Evolutionary conservation across 2,797 vertebrate genomes (phyloP).

Genomic region (Mus minutoides): DNA sequence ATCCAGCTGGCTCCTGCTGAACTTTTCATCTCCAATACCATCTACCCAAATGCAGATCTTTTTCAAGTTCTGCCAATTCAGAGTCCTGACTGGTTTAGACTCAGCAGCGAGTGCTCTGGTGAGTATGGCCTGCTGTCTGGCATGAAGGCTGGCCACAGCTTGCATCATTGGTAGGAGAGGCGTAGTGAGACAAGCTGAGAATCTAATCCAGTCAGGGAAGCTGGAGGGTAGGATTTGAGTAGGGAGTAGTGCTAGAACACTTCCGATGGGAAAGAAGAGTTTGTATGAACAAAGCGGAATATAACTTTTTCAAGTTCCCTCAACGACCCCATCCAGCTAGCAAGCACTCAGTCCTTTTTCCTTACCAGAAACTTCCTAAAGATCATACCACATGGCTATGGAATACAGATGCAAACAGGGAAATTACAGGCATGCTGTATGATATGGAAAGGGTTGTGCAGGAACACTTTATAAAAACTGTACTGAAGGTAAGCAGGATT

Average conservation of each 20-base stretch:
- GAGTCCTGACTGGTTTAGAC: not conserved
- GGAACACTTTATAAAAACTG: not conserved
- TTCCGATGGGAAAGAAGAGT: not conserved
- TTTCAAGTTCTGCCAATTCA: not conserved
- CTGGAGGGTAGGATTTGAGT: not conserved
- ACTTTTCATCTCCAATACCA: not conserved
- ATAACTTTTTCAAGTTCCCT: not conserved
- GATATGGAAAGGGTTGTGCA: not conserved
- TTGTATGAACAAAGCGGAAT: not conserved
- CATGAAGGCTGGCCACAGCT: not conserved
- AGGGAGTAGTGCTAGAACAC: not conserved
- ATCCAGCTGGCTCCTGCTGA: not conserved
- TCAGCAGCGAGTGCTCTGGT: not conserved
- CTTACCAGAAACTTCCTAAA: not conserved
- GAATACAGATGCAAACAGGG: not conserved
- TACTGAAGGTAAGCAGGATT: not conserved
- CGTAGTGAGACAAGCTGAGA: not conserved
- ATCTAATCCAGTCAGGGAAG: not conserved
- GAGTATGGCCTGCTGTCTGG: not conserved
- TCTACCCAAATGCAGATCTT: not conserved
- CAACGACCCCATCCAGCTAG: not conserved
- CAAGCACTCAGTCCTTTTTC: not conserved
- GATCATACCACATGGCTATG: not conserved
- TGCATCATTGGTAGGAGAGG: not conserved
- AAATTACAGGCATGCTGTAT: not conserved